phyloP scores from a whole-genome alignment of 2,113 vertebrate species.

The Lycaon pictus region DNA sequence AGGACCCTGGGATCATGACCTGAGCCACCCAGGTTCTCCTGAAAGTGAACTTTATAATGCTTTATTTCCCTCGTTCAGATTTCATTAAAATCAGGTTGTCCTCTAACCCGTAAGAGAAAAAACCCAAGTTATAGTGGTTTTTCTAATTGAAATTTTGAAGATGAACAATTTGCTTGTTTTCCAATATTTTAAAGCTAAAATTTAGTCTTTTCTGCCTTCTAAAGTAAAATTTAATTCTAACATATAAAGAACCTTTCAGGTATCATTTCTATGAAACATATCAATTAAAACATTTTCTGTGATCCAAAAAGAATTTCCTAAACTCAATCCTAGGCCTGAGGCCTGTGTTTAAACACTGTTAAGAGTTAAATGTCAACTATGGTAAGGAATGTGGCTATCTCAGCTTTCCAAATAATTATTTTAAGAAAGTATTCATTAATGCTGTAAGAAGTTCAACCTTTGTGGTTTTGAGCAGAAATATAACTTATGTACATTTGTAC shows the following conservation, averaged over 20 bases:
- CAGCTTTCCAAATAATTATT: slow-evolving; percentile 32
- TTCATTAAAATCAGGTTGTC: slow-evolving; percentile 41
- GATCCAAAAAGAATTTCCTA: slow-evolving; percentile 22
- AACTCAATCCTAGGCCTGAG: slow-evolving; percentile 17
- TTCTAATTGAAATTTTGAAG: slow-evolving; percentile 50
- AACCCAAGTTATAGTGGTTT: neutral
- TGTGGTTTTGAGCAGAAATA: slow-evolving; percentile 14
- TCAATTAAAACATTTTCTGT: neutral
- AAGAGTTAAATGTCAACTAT: slow-evolving; percentile 4
- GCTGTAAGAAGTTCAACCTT: slow-evolving; percentile 20
- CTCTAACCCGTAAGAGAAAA: neutral
- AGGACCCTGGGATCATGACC: no score
- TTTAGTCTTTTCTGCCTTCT: slow-evolving; percentile 26
- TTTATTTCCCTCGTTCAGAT: slow-evolving; percentile 19
- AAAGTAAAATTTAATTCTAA: neutral
- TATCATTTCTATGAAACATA: neutral
- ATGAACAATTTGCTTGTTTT: slow-evolving; percentile 7
- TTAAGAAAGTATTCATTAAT: slow-evolving; percentile 15
- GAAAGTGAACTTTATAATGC: neutral
- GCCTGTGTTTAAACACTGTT: neutral
- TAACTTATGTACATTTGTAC: slow-evolving; percentile 5
- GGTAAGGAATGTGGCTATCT: neutral
- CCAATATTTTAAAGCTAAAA: slow-evolving; percentile 32
- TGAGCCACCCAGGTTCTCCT: neutral
- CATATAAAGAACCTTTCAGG: neutral